Conservation (phyloP, 2,113 vertebrate species). For the Macquaria ambigua region DNA sequence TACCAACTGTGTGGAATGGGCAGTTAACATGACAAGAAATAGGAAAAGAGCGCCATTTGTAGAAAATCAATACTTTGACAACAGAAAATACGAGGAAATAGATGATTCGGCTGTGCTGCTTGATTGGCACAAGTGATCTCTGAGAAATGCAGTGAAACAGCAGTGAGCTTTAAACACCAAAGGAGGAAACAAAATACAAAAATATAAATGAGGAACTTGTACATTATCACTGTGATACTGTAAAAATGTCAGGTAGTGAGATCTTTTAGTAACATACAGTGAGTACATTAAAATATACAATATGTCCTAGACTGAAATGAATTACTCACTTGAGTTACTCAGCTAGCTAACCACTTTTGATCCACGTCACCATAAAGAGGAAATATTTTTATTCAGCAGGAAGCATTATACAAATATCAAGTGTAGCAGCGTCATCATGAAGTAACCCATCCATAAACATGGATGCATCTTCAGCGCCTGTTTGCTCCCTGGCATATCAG, state of each 20-base stretch:
- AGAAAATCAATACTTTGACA: neutral
- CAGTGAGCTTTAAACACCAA: neutral
- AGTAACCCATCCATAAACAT: conserved; percentile 37
- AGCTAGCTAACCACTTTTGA: neutral
- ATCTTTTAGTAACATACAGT: neutral
- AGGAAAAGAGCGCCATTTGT: neutral
- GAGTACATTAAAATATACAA: neutral
- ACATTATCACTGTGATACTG: neutral
- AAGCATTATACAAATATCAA: conserved; percentile 5
- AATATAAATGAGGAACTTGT: conserved; percentile 3
- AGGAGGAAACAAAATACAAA: neutral
- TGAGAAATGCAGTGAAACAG: neutral
- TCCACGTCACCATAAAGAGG: neutral
- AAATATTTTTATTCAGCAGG: conserved; percentile 24
- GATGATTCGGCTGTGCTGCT: neutral
- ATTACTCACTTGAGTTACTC: neutral
- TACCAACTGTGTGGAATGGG: too few relatives aligned
- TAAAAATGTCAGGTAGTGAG: neutral
- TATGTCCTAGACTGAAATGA: neutral
- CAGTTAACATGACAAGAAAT: neutral
- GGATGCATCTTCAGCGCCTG: neutral
- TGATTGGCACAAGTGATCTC: neutral
- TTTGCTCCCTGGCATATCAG: conserved; percentile 25
- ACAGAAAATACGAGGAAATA: neutral
- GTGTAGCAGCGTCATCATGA: conserved; percentile 28